phyloP scores from a whole-genome alignment of 1,140 invertebrate genomes.

The Delia radicum region DNA sequence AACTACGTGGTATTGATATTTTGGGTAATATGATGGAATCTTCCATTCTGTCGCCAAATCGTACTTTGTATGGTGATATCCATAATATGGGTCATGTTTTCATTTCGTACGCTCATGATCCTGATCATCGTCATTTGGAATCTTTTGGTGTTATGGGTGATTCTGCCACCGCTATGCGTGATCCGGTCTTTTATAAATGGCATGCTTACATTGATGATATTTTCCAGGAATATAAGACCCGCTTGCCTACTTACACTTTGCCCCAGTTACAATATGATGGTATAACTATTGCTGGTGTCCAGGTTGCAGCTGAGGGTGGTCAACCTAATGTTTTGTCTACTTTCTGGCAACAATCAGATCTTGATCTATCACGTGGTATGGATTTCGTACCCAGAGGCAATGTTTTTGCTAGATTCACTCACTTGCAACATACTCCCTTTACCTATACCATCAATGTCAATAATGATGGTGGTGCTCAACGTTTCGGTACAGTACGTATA shows the following conservation, averaged over 20 bases:
- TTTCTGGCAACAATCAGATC: slow-evolving; percentile 73
- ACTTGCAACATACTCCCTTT: slow-evolving; percentile 74
- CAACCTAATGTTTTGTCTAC: slow-evolving; percentile 63
- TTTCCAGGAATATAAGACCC: slow-evolving; percentile 75
- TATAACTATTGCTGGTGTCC: slow-evolving; percentile 62
- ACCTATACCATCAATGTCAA: slow-evolving; percentile 66
- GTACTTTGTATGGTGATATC: slow-evolving; percentile 67
- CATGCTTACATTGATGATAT: slow-evolving; percentile 79
- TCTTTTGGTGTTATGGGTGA: slow-evolving; percentile 71
- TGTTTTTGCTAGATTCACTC: slow-evolving; percentile 70
- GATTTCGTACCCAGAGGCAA: slow-evolving; percentile 73
- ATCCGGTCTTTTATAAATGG: slow-evolving; percentile 84
- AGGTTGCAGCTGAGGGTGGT: slow-evolving; percentile 58
- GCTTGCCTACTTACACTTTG: slow-evolving; percentile 64
- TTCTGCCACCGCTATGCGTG: slow-evolving; percentile 73
- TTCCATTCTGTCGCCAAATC: slow-evolving; percentile 69
- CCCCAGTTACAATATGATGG: slow-evolving; percentile 64
- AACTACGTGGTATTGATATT: slow-evolving; percentile 73
- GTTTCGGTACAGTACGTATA: slow-evolving; percentile 71
- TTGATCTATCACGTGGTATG: slow-evolving; percentile 73
- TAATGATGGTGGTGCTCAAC: slow-evolving; percentile 60
- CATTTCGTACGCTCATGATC: slow-evolving; percentile 71
- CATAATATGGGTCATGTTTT: slow-evolving; percentile 73
- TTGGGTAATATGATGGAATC: slow-evolving; percentile 80
- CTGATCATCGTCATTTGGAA: slow-evolving; percentile 70